These are phyloP conservation scores for Schizaphis graminum DNA, from an alignment of 2,888 invertebrate species.

Conservation along the genomic window DNA sequence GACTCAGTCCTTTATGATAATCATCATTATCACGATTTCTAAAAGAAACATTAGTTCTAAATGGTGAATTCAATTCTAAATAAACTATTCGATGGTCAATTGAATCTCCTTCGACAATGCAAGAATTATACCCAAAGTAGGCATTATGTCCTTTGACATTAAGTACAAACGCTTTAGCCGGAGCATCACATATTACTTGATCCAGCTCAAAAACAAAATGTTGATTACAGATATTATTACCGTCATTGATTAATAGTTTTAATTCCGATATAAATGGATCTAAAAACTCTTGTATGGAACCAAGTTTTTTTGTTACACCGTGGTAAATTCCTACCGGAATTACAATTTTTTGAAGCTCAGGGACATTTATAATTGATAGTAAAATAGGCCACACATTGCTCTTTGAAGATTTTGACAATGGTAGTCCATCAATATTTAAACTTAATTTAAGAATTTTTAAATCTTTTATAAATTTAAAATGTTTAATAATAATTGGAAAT, in stretches of 20 bases:
- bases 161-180: constrained; percentile 20
- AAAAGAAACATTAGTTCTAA: background rate
- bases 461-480: too few relatives aligned
- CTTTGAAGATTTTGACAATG: constrained; percentile 12
- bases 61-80: constrained; percentile 7
- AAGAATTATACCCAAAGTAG: constrained; percentile 8
- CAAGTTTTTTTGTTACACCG: background rate
- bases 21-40: background rate
- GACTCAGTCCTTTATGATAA: constrained; percentile 2
- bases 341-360: background rate
- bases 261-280: background rate
- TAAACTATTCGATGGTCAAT: background rate
- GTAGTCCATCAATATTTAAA: constrained; percentile 3
- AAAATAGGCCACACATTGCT: background rate
- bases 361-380: background rate
- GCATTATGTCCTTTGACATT: constrained; percentile 13
- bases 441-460: background rate
- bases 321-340: constrained; percentile 2
- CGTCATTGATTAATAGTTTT: background rate
- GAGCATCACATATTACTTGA: constrained; percentile 22
- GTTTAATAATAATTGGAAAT: too few relatives aligned
- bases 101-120: background rate
- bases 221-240: background rate
- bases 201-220: background rate
- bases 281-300: background rate